Percentiles rank a stretch among this genome's conserved stretches.
Conservation (phyloP, 2,113 vertebrate species). For the Corvus moneduloides region DNA sequence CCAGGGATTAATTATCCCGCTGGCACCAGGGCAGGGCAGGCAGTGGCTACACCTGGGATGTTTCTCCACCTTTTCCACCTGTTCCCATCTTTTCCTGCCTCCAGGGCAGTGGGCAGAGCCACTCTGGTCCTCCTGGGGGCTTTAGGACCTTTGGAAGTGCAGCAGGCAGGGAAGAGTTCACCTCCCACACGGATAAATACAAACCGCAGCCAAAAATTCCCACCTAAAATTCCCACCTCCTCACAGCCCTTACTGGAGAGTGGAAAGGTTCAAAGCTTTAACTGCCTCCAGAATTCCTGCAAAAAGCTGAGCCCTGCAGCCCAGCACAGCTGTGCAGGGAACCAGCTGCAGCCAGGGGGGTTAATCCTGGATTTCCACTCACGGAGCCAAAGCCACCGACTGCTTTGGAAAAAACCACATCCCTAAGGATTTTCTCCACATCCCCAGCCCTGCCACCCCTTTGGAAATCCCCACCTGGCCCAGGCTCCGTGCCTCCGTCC, state of each 20-base stretch:
- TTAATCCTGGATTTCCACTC: constrained; percentile 38
- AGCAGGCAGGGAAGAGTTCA: background rate
- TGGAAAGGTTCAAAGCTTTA: background rate
- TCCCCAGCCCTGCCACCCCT: rapidly evolving
- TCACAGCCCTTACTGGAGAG: rapidly evolving
- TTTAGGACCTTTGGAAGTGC: background rate
- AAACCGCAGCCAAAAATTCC: background rate
- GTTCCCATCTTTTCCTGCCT: background rate
- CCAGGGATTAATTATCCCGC: background rate
- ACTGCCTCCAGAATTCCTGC: background rate
- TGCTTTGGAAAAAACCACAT: background rate
- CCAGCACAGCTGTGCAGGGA: background rate
- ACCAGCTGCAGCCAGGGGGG: background rate
- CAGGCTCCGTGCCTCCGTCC: constrained; percentile 74
- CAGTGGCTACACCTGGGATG: background rate
- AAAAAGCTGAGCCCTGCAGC: background rate
- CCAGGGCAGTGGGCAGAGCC: background rate
- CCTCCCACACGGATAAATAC: rapidly evolving
- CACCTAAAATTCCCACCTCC: background rate
- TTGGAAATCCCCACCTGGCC: background rate
- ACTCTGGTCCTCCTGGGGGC: background rate
- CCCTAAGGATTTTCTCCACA: rapidly evolving
- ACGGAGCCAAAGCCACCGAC: background rate
- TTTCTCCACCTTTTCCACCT: background rate
- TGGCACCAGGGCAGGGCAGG: background rate